A percentile compares a stretch with the other conserved stretches of the same genome.
These are phyloP conservation scores for Chionomys nivalis DNA, from an alignment of 2,113 vertebrate species.

Conservation along the genomic window DNA sequence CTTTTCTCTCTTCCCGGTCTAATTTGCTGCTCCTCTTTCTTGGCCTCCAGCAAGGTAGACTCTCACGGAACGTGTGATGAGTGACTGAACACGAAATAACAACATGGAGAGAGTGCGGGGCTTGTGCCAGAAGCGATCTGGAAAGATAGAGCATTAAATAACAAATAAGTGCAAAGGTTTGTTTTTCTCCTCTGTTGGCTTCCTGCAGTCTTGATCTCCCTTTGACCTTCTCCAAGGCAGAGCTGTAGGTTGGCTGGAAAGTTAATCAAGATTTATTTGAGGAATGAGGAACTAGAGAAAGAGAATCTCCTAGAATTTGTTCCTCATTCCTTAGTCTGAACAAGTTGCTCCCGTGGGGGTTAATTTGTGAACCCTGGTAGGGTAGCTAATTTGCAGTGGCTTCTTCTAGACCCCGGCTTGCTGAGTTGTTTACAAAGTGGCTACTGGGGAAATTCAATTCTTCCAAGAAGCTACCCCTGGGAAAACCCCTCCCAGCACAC, in stretches of 20 bases:
- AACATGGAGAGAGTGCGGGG: not conserved
- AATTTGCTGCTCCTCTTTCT: not conserved
- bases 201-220: not conserved
- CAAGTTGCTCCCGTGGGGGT: not conserved
- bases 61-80: not conserved
- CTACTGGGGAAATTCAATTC: slow-evolving; percentile 33
- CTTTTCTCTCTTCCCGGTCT: not conserved
- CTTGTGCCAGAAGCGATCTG: not conserved
- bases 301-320: not conserved
- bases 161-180: not conserved
- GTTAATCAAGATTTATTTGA: not conserved
- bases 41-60: not conserved
- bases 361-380: not conserved
- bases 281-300: not conserved
- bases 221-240: not conserved
- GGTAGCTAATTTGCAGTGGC: not conserved
- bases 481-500: not conserved
- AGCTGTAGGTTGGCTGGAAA: not conserved
- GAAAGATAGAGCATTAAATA: not conserved
- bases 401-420: not conserved
- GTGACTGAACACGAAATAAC: not conserved
- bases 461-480: slow-evolving; percentile 41
- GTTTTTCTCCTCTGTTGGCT: not conserved
- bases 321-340: not conserved
- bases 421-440: not conserved